phyloP scores from a whole-genome alignment of 2,888 invertebrate species.

The Nephrotoma appendiculata region DNA sequence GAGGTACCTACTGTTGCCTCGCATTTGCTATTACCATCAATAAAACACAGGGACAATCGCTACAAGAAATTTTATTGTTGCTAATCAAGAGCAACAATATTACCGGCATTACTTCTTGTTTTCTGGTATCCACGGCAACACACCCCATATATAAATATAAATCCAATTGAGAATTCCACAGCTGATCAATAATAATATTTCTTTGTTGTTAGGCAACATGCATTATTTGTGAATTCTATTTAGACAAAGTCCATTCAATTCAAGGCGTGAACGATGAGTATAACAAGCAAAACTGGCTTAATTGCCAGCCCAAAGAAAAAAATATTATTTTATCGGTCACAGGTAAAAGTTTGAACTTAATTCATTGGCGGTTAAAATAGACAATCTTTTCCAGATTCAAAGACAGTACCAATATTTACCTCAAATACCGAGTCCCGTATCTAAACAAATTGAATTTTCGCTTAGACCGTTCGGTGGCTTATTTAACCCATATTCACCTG shows the following conservation, averaged over 20 bases:
- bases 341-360: conserved; percentile 5
- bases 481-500: conserved; percentile 66
- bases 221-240: conserved; percentile 22
- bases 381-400: background rate
- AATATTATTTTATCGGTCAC: background rate
- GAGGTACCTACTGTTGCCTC: too few relatives aligned
- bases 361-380: conserved; percentile 12
- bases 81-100: too few relatives aligned
- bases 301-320: conserved; percentile 37
- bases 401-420: conserved; percentile 16
- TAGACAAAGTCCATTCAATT: conserved; percentile 6
- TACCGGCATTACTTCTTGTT: too few relatives aligned
- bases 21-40: too few relatives aligned
- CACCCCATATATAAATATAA: too few relatives aligned
- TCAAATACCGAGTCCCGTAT: conserved; percentile 33
- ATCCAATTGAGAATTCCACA: too few relatives aligned
- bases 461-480: conserved; percentile 66
- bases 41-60: too few relatives aligned
- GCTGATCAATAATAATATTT: too few relatives aligned
- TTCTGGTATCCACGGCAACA: too few relatives aligned
- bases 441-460: conserved; percentile 55
- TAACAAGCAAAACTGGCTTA: conserved; percentile 50
- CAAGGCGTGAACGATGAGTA: conserved; percentile 31
- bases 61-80: too few relatives aligned
- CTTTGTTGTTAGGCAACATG: conserved; percentile 16